These are phyloP conservation scores for Dendrocincla tyrannina DNA, from an alignment of 2,797 vertebrate species.

Conservation along the genomic window DNA sequence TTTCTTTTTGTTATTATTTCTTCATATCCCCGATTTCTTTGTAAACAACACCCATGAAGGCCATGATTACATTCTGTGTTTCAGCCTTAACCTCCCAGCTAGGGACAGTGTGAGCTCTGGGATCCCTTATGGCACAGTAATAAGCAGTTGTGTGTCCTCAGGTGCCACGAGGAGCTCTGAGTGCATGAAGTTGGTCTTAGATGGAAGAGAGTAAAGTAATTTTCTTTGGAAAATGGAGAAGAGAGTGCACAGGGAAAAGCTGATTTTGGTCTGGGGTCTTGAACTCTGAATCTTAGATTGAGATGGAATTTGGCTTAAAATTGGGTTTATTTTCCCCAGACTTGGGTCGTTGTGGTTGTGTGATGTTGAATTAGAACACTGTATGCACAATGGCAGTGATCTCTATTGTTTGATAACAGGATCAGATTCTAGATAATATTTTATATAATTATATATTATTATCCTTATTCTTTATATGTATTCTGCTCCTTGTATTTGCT, in stretches of 20 bases:
- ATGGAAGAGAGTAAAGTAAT: background rate
- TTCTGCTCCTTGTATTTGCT: background rate
- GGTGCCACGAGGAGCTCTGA: background rate
- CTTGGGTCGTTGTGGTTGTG: background rate
- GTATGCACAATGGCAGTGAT: too few relatives aligned
- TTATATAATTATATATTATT: background rate
- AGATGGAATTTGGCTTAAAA: background rate
- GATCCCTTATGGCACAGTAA: background rate
- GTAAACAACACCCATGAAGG: rapidly evolving
- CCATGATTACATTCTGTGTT: background rate
- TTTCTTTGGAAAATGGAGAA: background rate
- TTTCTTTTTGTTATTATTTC: background rate
- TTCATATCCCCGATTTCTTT: background rate
- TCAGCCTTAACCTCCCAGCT: background rate
- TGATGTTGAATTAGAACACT: background rate
- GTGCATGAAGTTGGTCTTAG: background rate
- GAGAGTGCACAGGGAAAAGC: background rate
- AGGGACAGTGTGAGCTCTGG: rapidly evolving
- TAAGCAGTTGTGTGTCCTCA: background rate
- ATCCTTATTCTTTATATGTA: background rate
- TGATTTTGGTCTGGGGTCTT: background rate
- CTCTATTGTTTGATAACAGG: background rate
- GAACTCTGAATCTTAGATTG: background rate
- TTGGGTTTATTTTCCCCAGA: background rate
- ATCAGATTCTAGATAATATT: background rate